phyloP scores from a whole-genome alignment of 1,140 invertebrate genomes.

The Phocides pigmalion region DNA sequence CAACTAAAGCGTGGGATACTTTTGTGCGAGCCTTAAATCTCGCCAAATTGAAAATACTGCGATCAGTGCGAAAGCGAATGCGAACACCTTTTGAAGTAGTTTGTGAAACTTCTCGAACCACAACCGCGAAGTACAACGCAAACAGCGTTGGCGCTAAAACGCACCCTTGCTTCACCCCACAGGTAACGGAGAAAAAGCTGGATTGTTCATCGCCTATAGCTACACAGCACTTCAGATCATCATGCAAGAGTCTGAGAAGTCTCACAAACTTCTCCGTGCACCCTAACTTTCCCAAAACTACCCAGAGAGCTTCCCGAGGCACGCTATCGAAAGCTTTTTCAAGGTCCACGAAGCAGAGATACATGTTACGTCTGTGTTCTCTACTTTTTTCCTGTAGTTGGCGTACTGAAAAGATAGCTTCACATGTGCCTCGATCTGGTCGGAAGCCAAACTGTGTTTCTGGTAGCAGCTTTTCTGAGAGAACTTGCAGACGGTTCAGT shows the following conservation, averaged over 20 bases:
- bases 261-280: conserved; percentile 40
- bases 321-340: conserved; percentile 41
- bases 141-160: conserved; percentile 40
- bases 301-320: conserved; percentile 38
- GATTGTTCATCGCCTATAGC: conserved; percentile 29
- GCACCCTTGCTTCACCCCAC: conserved; percentile 39
- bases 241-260: conserved; percentile 42
- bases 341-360: conserved; percentile 42
- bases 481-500: conserved; percentile 34
- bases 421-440: conserved; percentile 40
- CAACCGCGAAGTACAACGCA: conserved; percentile 39
- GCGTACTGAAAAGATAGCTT: conserved; percentile 39
- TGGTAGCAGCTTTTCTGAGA: conserved; percentile 41
- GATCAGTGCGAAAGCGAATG: conserved; percentile 33
- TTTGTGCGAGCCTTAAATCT: conserved; percentile 35
- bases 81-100: conserved; percentile 16
- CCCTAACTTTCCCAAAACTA: conserved; percentile 35
- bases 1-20: conserved; percentile 20
- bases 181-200: conserved; percentile 33
- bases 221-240: conserved; percentile 41
- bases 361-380: conserved; percentile 38
- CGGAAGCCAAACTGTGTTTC: conserved; percentile 45
- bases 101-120: conserved; percentile 34
- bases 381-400: conserved; percentile 46
- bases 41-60: conserved; percentile 36